These are phyloP conservation scores for Microchrysa polita DNA, from an alignment of 2,888 invertebrate species.

Conservation along the genomic window DNA sequence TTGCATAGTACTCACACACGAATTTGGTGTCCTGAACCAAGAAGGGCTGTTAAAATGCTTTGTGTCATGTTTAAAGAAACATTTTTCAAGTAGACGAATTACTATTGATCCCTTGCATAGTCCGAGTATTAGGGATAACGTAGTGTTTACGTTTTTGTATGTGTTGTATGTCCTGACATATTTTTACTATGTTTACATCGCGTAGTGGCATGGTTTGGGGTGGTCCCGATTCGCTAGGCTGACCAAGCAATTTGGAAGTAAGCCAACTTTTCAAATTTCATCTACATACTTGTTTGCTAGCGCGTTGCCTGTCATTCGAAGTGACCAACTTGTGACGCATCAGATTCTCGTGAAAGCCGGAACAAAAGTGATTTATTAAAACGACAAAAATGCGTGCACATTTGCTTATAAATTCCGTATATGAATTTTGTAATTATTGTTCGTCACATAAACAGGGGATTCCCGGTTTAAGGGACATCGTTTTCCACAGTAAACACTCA, in stretches of 20 bases:
- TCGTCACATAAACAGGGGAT: no score
- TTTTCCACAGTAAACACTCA: no score
- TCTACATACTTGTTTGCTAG: no score
- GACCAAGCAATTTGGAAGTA: background rate
- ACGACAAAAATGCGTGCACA: no score
- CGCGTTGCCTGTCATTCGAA: no score
- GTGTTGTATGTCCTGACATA: background rate
- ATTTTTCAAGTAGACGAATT: background rate
- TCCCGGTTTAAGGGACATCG: no score
- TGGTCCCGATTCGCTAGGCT: background rate
- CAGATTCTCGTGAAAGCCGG: no score
- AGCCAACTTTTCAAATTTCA: conserved; percentile 11
- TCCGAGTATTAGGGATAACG: background rate
- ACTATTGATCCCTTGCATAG: background rate
- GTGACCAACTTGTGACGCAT: no score
- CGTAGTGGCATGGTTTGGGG: background rate
- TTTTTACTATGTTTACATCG: conserved; percentile 15
- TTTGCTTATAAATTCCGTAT: no score
- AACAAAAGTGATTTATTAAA: no score
- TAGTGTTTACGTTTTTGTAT: background rate
- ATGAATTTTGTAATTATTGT: no score
- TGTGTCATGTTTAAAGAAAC: background rate
- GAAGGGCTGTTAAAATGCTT: background rate
- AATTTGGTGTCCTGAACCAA: background rate
- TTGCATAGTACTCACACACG: background rate